These are phyloP conservation scores for Pionites leucogaster DNA, from an alignment of 2,113 vertebrate genomes.

Conservation along the genomic window DNA sequence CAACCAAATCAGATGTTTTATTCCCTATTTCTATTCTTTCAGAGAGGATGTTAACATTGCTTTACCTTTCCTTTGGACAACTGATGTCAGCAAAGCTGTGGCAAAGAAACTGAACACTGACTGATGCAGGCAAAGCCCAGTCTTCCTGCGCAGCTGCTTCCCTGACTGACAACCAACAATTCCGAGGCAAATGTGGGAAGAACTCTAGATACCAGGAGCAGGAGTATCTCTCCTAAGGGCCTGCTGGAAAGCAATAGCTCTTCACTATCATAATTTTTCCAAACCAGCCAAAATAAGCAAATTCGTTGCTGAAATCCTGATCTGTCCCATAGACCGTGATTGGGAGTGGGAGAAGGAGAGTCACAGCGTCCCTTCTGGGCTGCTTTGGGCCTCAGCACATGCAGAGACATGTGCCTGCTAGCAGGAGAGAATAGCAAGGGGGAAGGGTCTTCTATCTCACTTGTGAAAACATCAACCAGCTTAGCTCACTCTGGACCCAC, in stretches of 20 bases:
- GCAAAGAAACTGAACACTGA: not conserved
- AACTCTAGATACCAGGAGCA: not conserved
- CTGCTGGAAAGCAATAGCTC: not conserved
- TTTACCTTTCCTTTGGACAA: not conserved
- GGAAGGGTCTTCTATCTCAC: not conserved
- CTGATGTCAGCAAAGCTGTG: not conserved
- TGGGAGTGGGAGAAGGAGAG: not conserved
- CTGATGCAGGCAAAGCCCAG: fast-evolving
- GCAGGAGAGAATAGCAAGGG: not conserved
- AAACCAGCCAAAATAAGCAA: not conserved
- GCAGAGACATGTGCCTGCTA: no score
- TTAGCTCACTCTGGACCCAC: not conserved
- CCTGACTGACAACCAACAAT: not conserved
- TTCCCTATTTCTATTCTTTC: not conserved
- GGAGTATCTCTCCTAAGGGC: not conserved
- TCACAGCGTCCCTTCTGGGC: not conserved
- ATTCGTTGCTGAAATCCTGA: not conserved
- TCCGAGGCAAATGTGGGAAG: not conserved
- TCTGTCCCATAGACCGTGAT: no score
- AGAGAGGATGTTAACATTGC: not conserved
- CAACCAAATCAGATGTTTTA: not conserved
- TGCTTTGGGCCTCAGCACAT: not conserved
- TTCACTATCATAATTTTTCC: not conserved
- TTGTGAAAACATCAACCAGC: not conserved
- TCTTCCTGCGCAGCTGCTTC: not conserved